Conservation (phyloP, 2,888 invertebrate species). For the Physocephala rufipes region DNA sequence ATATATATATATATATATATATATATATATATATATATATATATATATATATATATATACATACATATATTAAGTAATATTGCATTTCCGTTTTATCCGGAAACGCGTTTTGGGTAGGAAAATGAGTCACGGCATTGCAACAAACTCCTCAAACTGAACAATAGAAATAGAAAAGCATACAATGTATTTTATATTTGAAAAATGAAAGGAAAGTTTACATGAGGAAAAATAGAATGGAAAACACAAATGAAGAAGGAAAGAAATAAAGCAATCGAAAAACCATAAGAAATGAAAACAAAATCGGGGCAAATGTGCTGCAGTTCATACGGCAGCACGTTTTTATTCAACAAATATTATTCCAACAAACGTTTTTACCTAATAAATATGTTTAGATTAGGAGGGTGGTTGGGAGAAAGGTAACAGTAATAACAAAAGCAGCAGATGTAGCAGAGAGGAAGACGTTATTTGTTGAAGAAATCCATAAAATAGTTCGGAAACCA, state of each 20-base stretch:
- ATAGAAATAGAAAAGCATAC: too few species aligned
- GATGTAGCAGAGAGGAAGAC: neutral
- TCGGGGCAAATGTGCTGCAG: neutral
- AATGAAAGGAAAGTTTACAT: too few species aligned
- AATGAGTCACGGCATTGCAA: neutral
- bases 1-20: too few species aligned
- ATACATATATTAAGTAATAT: too few species aligned
- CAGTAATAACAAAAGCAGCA: neutral
- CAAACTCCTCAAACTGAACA: too few species aligned
- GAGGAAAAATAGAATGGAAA: slow-evolving; percentile 12
- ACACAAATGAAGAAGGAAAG: neutral
- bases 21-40: too few species aligned
- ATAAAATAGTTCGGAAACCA: neutral
- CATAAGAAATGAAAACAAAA: neutral
- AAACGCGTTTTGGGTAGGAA: neutral
- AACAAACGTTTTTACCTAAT: neutral
- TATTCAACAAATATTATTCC: neutral
- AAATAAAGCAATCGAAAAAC: neutral
- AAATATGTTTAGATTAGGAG: too few species aligned
- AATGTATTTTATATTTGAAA: too few species aligned
- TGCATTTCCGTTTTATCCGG: neutral
- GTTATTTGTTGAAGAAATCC: neutral
- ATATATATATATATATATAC: too few species aligned
- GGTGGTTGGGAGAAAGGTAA: too few species aligned
- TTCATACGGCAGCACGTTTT: neutral